Conservation (phyloP, 2,797 vertebrate genomes). For the Phylloscopus collybita region DNA sequence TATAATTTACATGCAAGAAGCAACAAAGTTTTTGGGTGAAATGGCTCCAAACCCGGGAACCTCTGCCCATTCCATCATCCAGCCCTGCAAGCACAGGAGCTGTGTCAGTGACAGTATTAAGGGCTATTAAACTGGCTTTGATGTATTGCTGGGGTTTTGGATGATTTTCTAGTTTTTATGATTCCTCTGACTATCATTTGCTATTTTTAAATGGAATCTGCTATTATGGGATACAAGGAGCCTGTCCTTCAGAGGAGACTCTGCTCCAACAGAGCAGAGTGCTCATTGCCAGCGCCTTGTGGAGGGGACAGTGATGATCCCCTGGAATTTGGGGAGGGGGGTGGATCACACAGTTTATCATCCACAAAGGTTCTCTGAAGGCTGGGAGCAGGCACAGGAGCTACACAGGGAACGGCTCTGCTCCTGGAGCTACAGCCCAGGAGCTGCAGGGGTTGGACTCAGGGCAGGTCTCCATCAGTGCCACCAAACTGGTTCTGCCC, state of each 20-base stretch:
- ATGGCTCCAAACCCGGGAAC: constrained; percentile 2
- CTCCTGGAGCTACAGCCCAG: background rate
- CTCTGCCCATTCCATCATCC: constrained; percentile 38
- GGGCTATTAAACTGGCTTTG: constrained; percentile 66
- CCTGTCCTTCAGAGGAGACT: constrained; percentile 53
- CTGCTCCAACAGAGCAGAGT: background rate
- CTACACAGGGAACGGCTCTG: background rate
- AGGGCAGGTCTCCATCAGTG: accelerated
- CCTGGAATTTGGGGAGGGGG: background rate
- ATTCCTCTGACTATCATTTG: constrained; percentile 63
- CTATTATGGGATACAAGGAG: constrained; percentile 27
- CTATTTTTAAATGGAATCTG: constrained; percentile 52
- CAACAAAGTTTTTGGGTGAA: constrained; percentile 46
- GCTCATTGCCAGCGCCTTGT: background rate
- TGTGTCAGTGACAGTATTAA: constrained; percentile 45
- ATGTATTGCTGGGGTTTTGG: constrained; percentile 49
- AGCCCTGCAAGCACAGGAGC: constrained; percentile 5
- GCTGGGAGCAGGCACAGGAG: background rate
- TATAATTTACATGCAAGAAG: constrained; percentile 47
- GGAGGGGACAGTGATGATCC: background rate
- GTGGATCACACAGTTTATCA: background rate
- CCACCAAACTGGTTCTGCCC: background rate
- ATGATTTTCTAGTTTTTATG: constrained; percentile 58
- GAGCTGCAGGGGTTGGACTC: background rate
- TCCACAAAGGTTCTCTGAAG: background rate